Percentiles rank a stretch among this genome's conserved stretches.
phyloP scores from a whole-genome alignment of 2,888 invertebrate species.

The Thereva unica region DNA sequence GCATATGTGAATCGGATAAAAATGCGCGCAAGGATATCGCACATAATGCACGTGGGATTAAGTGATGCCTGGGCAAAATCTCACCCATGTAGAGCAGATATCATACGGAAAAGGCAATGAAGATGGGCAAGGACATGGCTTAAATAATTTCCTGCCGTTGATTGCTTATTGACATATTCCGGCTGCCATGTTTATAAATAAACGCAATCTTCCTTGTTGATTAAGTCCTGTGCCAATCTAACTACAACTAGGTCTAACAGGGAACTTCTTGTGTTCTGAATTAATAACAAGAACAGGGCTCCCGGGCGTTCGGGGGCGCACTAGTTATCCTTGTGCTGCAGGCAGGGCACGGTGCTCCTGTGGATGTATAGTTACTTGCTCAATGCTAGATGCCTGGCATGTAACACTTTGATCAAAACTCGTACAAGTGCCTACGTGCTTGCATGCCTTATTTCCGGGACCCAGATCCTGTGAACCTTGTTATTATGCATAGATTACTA shows the following conservation, averaged over 20 bases:
- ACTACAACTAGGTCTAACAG: conserved; percentile 4
- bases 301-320: too few species aligned
- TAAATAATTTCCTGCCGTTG: neutral
- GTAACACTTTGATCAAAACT: conserved; percentile 10
- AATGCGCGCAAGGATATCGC: too few species aligned
- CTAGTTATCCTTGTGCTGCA: too few species aligned
- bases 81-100: too few species aligned
- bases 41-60: too few species aligned
- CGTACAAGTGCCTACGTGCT: conserved; percentile 12
- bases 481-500: conserved; percentile 25
- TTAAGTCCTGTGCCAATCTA: conserved; percentile 17
- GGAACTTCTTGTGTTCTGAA: conserved; percentile 22
- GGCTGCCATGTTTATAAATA: neutral
- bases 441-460: neutral
- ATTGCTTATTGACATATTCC: conserved; percentile 30
- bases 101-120: too few species aligned
- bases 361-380: neutral
- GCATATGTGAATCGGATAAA: too few species aligned
- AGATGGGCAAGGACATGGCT: too few species aligned
- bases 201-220: conserved; percentile 22
- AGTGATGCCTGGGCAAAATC: too few species aligned
- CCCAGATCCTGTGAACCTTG: neutral
- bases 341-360: too few species aligned
- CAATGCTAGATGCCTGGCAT: neutral
- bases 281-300: conserved; percentile 18